Percentiles rank a stretch among this genome's conserved stretches.
Evolutionary conservation across 2,113 vertebrate species (phyloP).

Genomic region (Lasiurus borealis): DNA sequence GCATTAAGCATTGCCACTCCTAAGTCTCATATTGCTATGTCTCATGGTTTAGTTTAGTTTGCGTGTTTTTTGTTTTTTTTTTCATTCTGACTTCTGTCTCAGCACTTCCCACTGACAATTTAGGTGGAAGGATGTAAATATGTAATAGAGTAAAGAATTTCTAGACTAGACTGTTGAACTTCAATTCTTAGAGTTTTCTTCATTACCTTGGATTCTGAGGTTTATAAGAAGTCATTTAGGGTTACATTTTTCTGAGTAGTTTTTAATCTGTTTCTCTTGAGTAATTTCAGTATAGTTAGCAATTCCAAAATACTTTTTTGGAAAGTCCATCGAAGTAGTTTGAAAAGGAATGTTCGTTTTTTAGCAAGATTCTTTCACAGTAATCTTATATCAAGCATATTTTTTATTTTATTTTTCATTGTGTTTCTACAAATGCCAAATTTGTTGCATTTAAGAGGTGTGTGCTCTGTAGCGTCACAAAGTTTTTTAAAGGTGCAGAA

Average conservation of each 20-base stretch:
- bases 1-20: neutral
- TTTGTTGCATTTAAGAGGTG: slow-evolving; percentile 8
- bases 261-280: slow-evolving; percentile 17
- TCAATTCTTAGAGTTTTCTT: slow-evolving; percentile 22
- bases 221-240: slow-evolving; percentile 40
- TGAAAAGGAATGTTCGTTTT: slow-evolving; percentile 15
- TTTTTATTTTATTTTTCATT: neutral
- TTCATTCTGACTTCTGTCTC: neutral
- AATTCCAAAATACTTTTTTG: slow-evolving; percentile 33
- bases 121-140: neutral
- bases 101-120: neutral
- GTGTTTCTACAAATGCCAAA: neutral
- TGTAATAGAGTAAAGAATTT: neutral
- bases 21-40: neutral
- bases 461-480: neutral
- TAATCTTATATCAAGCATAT: neutral
- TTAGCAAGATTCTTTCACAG: neutral
- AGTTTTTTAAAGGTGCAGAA: neutral
- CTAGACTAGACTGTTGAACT: neutral
- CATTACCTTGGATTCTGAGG: neutral
- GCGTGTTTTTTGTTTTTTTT: neutral
- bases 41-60: neutral
- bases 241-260: slow-evolving; percentile 48
- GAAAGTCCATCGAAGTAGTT: neutral
- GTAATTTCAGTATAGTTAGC: neutral